Evolutionary conservation across 1,140 invertebrate genomes (phyloP), one percentile per base, ranked within the genome.

Genomic region (Hycleus cichorii): DNA sequence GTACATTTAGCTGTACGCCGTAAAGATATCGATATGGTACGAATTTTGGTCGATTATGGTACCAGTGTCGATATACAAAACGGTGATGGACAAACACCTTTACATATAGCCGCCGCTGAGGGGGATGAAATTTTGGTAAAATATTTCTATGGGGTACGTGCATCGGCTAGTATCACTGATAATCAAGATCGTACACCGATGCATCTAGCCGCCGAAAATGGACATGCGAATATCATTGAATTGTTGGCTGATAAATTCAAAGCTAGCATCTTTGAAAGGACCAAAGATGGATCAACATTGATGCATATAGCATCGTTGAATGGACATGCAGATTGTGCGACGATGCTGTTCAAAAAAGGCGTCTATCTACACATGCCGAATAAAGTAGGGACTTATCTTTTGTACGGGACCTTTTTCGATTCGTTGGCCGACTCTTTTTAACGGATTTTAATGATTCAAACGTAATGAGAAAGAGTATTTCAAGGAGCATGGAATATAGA

Each of bases 321-420:
- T 73, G 97, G 96, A 0, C 95, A 98, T 75, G 93, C 96, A 1
- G 95, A 97, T 64, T 98, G 95, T 62, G 96, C 96, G n/a, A 90
- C 95, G 78, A 95, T 95, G 82, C 87, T 99, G 24, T 92, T 99
- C 71, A 97, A 95, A 73, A 97, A 97, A 75, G 97, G 97, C 3
- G 96, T 99, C n/a, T 97, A 97, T 59, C 80, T 99, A 0, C 93
- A 98, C 70, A 99, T 99, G 95, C 96, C 97, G 59, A 99, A 99
- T 76, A 99, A 98, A 79, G 86, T 87, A 72, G 67, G 60, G 25
- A 10, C 6, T 39, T 42, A 3, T 9, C 11, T 5, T 42, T 42
- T 42, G 40, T 42, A 4, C 18, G 1, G 1, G 18, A 18, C 2
- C 18, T 18, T 18, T 18, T 18, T 18, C 18, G 18, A 18, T 18